Conservation (phyloP, 37 sponge, comb jelly and placozoan genomes). For the Chondrosia reniformis region DNA sequence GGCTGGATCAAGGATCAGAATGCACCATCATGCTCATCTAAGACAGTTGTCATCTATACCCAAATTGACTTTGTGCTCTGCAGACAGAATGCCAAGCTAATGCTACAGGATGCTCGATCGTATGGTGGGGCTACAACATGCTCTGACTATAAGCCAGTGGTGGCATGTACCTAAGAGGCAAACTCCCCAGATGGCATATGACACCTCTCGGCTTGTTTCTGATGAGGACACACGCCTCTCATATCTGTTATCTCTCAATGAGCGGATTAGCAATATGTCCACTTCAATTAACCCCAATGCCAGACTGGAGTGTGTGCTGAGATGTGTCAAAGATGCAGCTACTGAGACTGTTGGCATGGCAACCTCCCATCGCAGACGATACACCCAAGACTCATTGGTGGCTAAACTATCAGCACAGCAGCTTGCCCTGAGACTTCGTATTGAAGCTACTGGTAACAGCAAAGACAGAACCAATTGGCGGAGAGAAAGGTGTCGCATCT, state of each 20-base stretch:
- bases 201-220: background rate
- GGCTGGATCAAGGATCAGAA: no score
- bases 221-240: background rate
- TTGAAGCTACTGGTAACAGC: background rate
- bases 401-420: no score
- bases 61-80: background rate
- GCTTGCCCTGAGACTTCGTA: background rate
- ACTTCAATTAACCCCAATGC: background rate
- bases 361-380: no score
- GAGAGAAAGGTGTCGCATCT: background rate
- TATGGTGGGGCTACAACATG: background rate
- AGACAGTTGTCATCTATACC: background rate
- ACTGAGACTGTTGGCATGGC: background rate
- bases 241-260: background rate
- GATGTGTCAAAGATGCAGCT: background rate
- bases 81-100: background rate
- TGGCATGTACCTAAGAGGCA: background rate
- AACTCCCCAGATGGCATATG: background rate
- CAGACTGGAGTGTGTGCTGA: background rate
- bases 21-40: background rate
- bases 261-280: background rate
- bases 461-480: background rate
- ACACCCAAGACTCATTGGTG: no score
- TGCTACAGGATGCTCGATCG: background rate
- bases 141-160: background rate